Evolutionary conservation across 53 echinoderm and acorn worm genomes (phyloP).

Genomic region (Antedon mediterranea): DNA sequence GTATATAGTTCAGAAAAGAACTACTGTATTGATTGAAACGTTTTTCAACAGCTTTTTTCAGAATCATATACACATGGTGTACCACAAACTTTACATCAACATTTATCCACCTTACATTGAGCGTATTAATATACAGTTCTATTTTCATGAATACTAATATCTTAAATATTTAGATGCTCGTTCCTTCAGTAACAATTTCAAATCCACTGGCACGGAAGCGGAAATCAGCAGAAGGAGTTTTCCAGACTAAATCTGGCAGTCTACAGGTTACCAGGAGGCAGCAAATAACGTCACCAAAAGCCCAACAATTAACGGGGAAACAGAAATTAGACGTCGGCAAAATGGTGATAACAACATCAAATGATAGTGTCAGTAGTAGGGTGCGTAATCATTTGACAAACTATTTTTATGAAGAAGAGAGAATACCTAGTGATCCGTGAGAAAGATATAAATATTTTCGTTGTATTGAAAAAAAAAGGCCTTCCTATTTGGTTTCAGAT

Average conservation of each 20-base stretch:
- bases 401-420: too few species aligned
- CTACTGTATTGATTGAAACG: too few species aligned
- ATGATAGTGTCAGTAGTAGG: background rate
- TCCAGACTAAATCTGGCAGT: background rate
- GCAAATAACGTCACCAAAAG: background rate
- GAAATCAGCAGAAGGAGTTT: background rate
- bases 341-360: background rate
- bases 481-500: background rate
- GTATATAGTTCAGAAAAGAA: too few species aligned
- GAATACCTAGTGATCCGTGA: too few species aligned
- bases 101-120: too few species aligned
- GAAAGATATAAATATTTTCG: too few species aligned
- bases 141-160: too few species aligned
- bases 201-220: background rate
- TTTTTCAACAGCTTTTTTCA: too few species aligned
- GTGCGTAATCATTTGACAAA: background rate
- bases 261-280: background rate
- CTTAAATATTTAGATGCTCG: background rate
- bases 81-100: too few species aligned
- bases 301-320: background rate
- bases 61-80: too few species aligned
- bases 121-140: too few species aligned
- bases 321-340: background rate
- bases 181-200: background rate
- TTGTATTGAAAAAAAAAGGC: too few species aligned